Evolutionary conservation across 2,888 invertebrate species (phyloP).

Genomic region (Andrena haemorrhoa): DNA sequence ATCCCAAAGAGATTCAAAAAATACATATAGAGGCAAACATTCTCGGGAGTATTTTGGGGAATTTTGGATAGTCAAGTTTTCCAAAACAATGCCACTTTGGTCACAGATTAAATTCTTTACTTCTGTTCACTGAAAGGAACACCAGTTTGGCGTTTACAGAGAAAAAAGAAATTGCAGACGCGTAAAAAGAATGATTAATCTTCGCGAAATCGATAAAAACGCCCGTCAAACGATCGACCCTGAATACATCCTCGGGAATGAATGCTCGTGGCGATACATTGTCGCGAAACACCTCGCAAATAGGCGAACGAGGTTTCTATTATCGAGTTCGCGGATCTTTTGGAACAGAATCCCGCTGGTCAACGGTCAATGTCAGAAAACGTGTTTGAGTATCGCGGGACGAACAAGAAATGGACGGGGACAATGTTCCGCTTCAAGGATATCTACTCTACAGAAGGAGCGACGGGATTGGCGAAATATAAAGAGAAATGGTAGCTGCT

Average conservation of each 20-base stretch:
- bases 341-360: conserved; percentile 33
- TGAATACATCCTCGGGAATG: neutral
- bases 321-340: conserved; percentile 14
- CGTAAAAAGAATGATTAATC: neutral
- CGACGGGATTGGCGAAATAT: conserved; percentile 13
- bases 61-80: no score
- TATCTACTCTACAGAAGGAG: conserved; percentile 72
- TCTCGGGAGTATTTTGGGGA: no score
- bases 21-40: no score
- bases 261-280: neutral
- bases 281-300: conserved; percentile 8
- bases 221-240: neutral
- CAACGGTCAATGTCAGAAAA: conserved; percentile 63
- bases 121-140: no score
- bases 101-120: no score
- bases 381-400: conserved; percentile 45
- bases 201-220: neutral
- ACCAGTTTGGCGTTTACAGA: no score
- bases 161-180: neutral
- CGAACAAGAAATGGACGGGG: conserved; percentile 69
- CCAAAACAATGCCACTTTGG: no score
- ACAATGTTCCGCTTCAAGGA: conserved; percentile 83
- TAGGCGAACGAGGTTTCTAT: neutral
- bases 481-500: conserved; percentile 24
- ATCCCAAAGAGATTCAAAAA: no score